Percentiles rank a stretch among this genome's conserved stretches.
These are phyloP conservation scores for Cuculus canorus DNA, from an alignment of 2,797 vertebrate species.

Conservation along the genomic window DNA sequence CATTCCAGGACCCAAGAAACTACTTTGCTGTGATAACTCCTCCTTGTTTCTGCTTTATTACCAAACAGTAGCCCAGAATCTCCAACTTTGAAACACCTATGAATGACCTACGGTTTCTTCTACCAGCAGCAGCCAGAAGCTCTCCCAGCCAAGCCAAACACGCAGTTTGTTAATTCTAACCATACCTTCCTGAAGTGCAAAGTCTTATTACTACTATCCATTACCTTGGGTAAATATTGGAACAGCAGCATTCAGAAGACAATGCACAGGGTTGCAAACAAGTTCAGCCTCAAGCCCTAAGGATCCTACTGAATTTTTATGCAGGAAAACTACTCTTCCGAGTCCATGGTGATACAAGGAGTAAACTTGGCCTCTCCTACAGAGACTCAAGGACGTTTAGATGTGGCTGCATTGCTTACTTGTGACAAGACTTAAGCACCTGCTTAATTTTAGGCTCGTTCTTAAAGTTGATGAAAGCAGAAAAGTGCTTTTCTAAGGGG, in stretches of 20 bases:
- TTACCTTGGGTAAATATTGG: slow-evolving; percentile 2
- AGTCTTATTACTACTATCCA: background rate
- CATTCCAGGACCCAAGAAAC: background rate
- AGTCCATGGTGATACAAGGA: background rate
- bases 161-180: background rate
- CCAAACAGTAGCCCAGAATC: background rate
- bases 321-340: background rate
- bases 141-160: background rate
- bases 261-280: background rate
- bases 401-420: background rate
- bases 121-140: background rate
- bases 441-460: background rate
- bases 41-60: background rate
- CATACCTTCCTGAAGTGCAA: background rate
- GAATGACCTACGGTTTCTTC: background rate
- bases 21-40: background rate
- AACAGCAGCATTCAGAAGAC: background rate
- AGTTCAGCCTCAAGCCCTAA: background rate
- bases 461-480: background rate
- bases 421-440: background rate
- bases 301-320: background rate
- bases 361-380: background rate
- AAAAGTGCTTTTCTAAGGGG: background rate
- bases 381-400: background rate
- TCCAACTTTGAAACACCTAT: background rate